Conservation (phyloP, 2,113 vertebrate species). For the Gasterosteus aculeatus region DNA sequence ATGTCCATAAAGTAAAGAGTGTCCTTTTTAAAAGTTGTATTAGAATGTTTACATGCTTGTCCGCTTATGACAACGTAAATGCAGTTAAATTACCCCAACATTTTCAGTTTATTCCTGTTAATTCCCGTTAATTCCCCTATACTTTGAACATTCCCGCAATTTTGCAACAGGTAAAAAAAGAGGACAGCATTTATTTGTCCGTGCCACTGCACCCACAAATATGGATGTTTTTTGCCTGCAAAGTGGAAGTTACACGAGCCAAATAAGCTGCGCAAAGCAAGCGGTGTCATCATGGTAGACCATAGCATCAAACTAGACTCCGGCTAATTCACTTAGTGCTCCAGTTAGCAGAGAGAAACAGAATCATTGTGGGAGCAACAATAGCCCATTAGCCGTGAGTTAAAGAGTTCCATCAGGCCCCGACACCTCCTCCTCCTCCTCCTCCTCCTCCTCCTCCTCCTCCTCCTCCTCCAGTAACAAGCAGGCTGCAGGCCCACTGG, state of each 20-base stretch:
- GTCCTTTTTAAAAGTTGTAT: too few species aligned
- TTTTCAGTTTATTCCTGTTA: too few species aligned
- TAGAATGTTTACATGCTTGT: too few species aligned
- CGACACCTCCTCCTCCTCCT: conserved; percentile 46
- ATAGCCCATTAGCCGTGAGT: conserved; percentile 70
- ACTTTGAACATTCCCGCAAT: too few species aligned
- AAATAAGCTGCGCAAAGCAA: conserved; percentile 17
- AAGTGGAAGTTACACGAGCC: neutral
- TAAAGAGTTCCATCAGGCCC: conserved; percentile 70
- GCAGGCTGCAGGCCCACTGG: conserved; percentile 68
- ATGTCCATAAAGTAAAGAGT: too few species aligned
- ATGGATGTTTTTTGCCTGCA: neutral
- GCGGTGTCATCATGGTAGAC: neutral
- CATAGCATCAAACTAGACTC: conserved; percentile 46
- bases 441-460: conserved; percentile 42
- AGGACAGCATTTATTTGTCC: neutral
- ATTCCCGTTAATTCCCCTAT: too few species aligned
- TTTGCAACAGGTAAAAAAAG: neutral
- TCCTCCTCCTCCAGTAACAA: conserved; percentile 67
- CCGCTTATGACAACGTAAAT: too few species aligned
- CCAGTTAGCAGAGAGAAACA: conserved; percentile 63
- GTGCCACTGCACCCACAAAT: neutral
- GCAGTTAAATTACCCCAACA: too few species aligned
- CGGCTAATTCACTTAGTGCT: conserved; percentile 69
- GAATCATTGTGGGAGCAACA: conserved; percentile 67